phyloP scores from a whole-genome alignment of 1,140 invertebrate genomes.

The Doryteuthis pealeii region DNA sequence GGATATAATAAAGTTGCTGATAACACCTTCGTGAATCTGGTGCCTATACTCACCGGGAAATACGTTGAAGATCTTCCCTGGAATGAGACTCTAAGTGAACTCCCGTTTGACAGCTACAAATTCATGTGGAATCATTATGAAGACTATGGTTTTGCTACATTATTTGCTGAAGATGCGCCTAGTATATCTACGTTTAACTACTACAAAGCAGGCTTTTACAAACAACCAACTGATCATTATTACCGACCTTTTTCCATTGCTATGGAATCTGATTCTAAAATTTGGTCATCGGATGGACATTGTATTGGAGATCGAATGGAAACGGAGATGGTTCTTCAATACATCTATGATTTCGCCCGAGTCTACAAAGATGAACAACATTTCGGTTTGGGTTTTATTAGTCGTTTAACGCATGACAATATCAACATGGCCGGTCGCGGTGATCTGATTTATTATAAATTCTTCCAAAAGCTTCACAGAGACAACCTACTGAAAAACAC shows the following conservation, averaged over 20 bases:
- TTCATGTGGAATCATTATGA: conserved; percentile 37
- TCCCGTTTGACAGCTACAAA: not conserved
- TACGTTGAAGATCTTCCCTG: not conserved
- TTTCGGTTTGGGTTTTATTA: conserved; percentile 17
- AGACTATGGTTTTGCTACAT: conserved; percentile 32
- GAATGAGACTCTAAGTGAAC: not conserved
- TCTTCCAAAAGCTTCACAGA: conserved; percentile 11
- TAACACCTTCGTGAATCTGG: conserved; percentile 36
- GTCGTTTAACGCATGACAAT: conserved; percentile 20
- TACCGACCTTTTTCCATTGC: conserved; percentile 38
- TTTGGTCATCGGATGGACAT: conserved; percentile 9
- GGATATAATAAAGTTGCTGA: conserved; percentile 36
- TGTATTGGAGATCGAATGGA: conserved; percentile 25
- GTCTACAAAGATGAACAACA: conserved; percentile 16
- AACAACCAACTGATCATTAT: conserved; percentile 44
- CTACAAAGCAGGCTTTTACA: conserved; percentile 31
- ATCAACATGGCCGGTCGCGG: conserved; percentile 16
- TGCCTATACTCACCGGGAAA: conserved; percentile 28
- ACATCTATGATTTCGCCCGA: conserved; percentile 14
- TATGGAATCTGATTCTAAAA: conserved; percentile 18
- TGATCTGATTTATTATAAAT: conserved; percentile 16
- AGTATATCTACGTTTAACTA: conserved; percentile 37
- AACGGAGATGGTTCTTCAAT: conserved; percentile 19
- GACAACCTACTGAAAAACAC: conserved; percentile 19
- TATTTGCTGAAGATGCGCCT: conserved; percentile 41